Evolutionary conservation across 2,113 vertebrate genomes (phyloP).

Genomic region (Peromyscus maniculatus): DNA sequence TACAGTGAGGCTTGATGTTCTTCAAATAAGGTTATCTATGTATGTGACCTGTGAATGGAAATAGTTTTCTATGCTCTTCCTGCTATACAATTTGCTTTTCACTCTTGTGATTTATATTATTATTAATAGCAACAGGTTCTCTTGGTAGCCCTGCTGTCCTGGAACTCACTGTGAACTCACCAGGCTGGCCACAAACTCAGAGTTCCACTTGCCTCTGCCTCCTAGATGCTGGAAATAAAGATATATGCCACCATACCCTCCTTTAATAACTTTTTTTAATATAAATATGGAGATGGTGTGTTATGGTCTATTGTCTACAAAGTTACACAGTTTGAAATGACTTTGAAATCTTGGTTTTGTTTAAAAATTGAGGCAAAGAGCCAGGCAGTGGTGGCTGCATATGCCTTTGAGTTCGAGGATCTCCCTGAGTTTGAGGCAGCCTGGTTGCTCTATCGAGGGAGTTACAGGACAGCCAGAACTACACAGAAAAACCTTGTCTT

Average conservation of each 20-base stretch:
- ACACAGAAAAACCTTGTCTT: too few species aligned
- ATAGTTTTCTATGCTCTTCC: neutral
- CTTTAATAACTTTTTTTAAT: neutral
- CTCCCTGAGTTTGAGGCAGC: too few species aligned
- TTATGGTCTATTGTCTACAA: neutral
- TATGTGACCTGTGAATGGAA: neutral
- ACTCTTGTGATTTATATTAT: neutral
- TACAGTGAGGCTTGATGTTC: neutral
- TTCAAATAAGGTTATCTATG: neutral
- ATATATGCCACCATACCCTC: neutral
- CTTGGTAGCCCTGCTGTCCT: neutral
- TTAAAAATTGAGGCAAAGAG: slow-evolving; percentile 13
- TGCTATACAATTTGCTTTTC: neutral
- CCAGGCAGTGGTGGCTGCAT: too few species aligned
- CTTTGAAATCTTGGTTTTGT: slow-evolving; percentile 37
- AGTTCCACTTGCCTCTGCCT: neutral
- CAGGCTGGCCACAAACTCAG: neutral
- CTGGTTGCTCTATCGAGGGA: too few species aligned
- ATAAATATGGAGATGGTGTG: neutral
- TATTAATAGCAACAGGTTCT: neutral
- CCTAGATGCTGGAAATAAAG: neutral
- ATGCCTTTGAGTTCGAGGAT: too few species aligned
- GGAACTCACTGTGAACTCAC: neutral
- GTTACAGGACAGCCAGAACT: too few species aligned
- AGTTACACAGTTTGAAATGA: neutral